Percentiles rank a stretch among this genome's conserved stretches.
These are phyloP conservation scores for Lamellibrachia luymesi DNA, from an alignment of 1,140 invertebrate species.

Conservation along the genomic window DNA sequence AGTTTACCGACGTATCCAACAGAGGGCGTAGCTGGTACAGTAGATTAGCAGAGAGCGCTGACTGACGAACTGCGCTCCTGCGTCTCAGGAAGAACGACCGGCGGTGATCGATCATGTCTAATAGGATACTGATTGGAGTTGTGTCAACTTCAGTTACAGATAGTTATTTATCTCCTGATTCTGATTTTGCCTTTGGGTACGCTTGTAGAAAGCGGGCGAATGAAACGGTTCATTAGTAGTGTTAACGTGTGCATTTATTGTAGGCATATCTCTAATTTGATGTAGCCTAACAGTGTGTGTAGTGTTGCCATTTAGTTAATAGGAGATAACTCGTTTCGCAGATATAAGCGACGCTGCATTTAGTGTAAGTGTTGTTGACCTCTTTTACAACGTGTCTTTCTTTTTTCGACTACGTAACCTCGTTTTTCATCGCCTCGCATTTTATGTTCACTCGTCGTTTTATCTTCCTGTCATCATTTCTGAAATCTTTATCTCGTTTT, in stretches of 20 bases:
- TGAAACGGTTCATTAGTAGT: not conserved
- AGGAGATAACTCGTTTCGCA: not conserved
- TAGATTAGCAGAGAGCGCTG: not conserved
- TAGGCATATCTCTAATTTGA: not conserved
- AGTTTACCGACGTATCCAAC: not conserved
- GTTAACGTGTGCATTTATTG: not conserved
- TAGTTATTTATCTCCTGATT: not conserved
- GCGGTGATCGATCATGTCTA: not conserved
- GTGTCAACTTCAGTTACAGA: not conserved
- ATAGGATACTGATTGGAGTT: not conserved
- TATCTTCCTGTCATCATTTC: too few species aligned
- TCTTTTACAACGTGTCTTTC: not conserved
- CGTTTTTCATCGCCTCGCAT: not conserved
- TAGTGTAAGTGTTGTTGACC: not conserved
- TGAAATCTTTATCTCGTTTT: too few species aligned
- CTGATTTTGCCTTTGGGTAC: not conserved
- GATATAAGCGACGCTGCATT: not conserved
- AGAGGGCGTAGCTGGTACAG: too few species aligned
- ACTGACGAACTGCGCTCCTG: not conserved
- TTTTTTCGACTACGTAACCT: not conserved
- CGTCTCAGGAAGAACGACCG: not conserved
- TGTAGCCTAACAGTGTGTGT: not conserved
- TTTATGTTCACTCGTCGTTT: not conserved
- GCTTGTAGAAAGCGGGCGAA: not conserved
- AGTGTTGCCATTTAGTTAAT: not conserved